These are phyloP conservation scores for Emydura subglobosa DNA, from an alignment of 2,113 vertebrate species.

Conservation along the genomic window DNA sequence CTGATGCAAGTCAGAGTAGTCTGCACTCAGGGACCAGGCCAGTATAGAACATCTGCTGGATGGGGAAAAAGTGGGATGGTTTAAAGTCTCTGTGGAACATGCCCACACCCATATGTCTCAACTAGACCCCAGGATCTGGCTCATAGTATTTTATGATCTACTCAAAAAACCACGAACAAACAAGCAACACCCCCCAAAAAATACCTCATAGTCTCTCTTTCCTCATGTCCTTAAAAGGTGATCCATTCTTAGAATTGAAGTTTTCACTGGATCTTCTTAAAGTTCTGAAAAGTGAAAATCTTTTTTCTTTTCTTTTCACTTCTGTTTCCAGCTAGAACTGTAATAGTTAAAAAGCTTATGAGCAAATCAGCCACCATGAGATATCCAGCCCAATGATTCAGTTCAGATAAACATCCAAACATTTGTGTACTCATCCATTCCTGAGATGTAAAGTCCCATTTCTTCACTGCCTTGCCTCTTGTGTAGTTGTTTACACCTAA, in stretches of 20 bases:
- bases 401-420: not conserved
- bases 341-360: not conserved
- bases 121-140: not conserved
- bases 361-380: not conserved
- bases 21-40: not conserved
- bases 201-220: not conserved
- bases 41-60: not conserved
- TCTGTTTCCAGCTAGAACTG: not conserved
- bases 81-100: not conserved
- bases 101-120: not conserved
- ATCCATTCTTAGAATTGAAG: not conserved
- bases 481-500: not conserved
- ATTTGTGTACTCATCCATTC: not conserved
- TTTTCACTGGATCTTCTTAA: not conserved
- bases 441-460: not conserved
- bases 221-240: not conserved
- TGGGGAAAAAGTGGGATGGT: not conserved
- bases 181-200: not conserved
- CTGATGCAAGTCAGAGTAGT: not conserved
- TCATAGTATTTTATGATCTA: not conserved
- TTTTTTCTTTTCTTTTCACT: not conserved
- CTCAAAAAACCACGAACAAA: not conserved
- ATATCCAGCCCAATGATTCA: not conserved
- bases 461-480: not conserved
- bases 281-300: not conserved